Conservation (phyloP, 2,113 vertebrate species). For the Chiloscyllium plagiosum region DNA sequence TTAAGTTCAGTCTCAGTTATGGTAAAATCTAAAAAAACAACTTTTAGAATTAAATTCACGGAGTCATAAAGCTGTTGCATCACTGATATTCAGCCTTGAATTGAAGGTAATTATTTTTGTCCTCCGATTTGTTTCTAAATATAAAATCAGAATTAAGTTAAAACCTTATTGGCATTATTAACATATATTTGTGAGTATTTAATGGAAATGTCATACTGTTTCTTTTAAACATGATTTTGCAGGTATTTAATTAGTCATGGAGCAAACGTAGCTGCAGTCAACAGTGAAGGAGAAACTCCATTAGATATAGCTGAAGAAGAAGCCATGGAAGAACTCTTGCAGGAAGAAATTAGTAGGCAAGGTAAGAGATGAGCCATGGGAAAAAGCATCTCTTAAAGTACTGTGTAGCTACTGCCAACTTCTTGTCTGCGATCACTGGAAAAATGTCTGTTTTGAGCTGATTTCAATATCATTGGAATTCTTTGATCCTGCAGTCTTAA, state of each 20-base stretch:
- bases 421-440: background rate
- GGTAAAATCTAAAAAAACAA: background rate
- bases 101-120: background rate
- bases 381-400: background rate
- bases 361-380: conserved; percentile 58
- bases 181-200: no score
- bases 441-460: background rate
- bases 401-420: background rate
- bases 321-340: conserved; percentile 94
- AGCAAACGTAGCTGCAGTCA: conserved; percentile 89
- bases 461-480: background rate
- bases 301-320: conserved; percentile 97
- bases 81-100: background rate
- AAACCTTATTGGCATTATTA: background rate
- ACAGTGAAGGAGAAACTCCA: conserved; percentile 97
- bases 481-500: background rate
- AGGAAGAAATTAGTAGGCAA: conserved; percentile 96
- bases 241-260: conserved; percentile 94
- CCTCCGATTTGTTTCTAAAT: background rate
- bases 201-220: no score
- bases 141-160: background rate
- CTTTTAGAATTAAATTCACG: background rate
- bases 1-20: background rate
- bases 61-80: background rate
- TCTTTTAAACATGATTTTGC: conserved; percentile 42